Evolutionary conservation across 2,797 vertebrate species (phyloP), one percentile per base, ranked within the genome.

Genomic region (Vespertilio murinus): DNA sequence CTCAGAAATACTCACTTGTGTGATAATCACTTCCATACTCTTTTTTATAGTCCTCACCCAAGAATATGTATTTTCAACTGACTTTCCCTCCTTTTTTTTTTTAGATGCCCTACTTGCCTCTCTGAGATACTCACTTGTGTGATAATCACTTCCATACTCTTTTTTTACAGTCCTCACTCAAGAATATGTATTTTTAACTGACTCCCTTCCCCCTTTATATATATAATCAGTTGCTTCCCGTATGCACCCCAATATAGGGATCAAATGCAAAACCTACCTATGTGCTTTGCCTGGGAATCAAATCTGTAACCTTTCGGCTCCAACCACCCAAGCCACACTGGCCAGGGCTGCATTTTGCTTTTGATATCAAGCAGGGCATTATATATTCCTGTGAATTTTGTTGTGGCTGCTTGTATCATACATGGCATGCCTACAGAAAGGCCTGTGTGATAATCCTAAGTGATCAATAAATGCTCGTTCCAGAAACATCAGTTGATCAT

Each of bases 401-500:
- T 42, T 61, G 38, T n/a, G 56, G 56, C 38, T 45, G 38, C 6
- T 80, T 80, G 77, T 25, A 30, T 17, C 28, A 45, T 20, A 61
- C 33, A 61, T 30, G 54, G 18, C 78, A 80, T 42, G 78, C 99
- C 99, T 99, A 96, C 99, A 99, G 96, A 99, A 99, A 2, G 99
- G 99, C 93, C 99, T 98, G 47, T 98, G 98, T 93, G 99, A 99
- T 97, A 99, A 98, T 9, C 99, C 99, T 96, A 99, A 98, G 71
- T 99, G 99, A 97, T 99, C 99, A 0, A 99, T 99, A 95, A 99
- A 99, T 61, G 99, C 98, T 96, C 99, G 98, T 97, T 99, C 99
- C 95, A 99, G 97, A 97, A 99, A 99, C 99, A 99, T 99, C 49
- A 99, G 98, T 97, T 99, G 99, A 97, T 99, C 99, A 47, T 99